Base-by-base conservation (phyloP, 2,113 vertebrate species). In the Steatornis caripensis region DNA sequence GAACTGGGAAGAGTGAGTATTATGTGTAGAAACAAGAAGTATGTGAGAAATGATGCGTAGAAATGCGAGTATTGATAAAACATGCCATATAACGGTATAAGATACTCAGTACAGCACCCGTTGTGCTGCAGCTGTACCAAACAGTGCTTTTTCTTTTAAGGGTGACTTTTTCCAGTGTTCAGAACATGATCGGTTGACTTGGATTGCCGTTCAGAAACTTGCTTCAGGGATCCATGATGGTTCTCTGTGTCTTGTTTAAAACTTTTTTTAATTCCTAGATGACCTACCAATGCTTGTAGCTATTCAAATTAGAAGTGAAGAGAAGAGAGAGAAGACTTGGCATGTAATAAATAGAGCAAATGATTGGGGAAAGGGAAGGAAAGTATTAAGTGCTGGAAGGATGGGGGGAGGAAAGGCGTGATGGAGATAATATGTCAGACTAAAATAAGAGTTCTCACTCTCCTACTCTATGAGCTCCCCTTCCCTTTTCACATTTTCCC, bases 1-100 rank as follows among this genome's bases (percentile, higher is more conserved):
- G 99, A 99, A 81, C 98, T 99, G 84, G 99, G 99, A 93, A 98
- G 98, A 98, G 99, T 99, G 96, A 98, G 98, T 97, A 82, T 51
- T 39, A 12, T 17, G 30, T 91, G 62, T 72, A 74, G 54, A 86
- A 68, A 79, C 11, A 46, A 90, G 36, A 80, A 83, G 71, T 92
- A 69, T 23, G 15, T 80, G 70, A 90, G 57, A 93, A 96, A 54
- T 11, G 2, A 9, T 37, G 39, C 8, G 2, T 49, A 69, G 46
- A 81, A 90, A 84, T 75, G 75, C 8, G 4, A 81, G 27, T 87
- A 27, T 43, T 87, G 45, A 72, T 70, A 57, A 71, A 91, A 57
- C 7, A 11, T 19, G 19, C 22, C 13, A 66, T 46, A 60, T 90
- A 93, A 29, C 3, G 1, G 1, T 57, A 12, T 17, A 64, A 64